A percentile compares a stretch with the other conserved stretches of the same genome.
Evolutionary conservation across 92 coral and sea anemone genomes (phyloP).

Genomic region (Blastomussa wellsi): DNA sequence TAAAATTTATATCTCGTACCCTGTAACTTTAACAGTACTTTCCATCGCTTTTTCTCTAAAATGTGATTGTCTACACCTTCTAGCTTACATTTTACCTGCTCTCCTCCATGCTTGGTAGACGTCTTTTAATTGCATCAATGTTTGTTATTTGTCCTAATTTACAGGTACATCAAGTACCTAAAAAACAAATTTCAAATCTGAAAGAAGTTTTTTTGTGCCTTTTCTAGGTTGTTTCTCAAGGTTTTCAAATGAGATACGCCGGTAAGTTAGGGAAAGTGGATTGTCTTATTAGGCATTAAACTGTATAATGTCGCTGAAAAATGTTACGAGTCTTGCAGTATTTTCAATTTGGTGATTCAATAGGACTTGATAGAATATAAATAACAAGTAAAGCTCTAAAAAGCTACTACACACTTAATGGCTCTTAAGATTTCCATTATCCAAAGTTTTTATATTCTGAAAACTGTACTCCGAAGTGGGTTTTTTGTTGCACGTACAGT

Average conservation of each 20-base stretch:
- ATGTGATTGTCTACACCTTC: not conserved
- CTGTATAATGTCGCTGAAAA: not conserved
- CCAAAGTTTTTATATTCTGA: not conserved
- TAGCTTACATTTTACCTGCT: not conserved
- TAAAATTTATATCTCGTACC: no score
- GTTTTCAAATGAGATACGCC: conserved; percentile 53
- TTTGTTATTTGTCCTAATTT: not conserved
- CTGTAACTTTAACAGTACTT: not conserved
- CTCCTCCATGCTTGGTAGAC: not conserved
- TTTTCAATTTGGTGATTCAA: no score
- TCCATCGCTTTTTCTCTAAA: not conserved
- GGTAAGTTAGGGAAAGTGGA: conserved; percentile 24
- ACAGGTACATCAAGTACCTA: not conserved
- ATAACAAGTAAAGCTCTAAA: not conserved
- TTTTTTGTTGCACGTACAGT: not conserved
- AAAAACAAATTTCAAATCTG: not conserved
- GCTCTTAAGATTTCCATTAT: not conserved
- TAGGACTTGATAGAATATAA: not conserved
- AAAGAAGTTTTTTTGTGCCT: not conserved
- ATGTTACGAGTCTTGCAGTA: not conserved
- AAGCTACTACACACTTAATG: not conserved
- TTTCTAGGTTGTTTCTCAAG: conserved; percentile 38
- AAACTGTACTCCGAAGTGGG: not conserved
- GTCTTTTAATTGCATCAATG: not conserved
- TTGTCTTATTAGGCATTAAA: not conserved